Evolutionary conservation across 2,888 invertebrate genomes (phyloP), one percentile per base, ranked within the genome.

Genomic region (Epirrhoe alternata): DNA sequence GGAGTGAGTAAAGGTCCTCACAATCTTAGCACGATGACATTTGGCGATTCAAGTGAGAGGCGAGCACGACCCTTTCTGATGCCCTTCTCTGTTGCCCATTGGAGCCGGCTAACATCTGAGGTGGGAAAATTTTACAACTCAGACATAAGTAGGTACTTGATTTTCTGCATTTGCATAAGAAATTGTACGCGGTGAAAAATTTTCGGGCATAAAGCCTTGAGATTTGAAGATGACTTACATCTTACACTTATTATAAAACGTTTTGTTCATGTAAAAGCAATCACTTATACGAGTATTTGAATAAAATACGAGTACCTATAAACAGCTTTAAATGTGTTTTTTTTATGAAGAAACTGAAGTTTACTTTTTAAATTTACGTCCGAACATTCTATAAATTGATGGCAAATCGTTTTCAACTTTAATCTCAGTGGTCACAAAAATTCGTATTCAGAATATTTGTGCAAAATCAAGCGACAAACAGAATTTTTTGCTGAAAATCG

Each of bases 41-140:
- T 90, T 89, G 81, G 76, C 61, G 68, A 73, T 31, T 52, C 35
- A 70, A 74, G 88, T 83, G 84, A 89, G 86, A 86, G 87, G 88
- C 77, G 80, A 80, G 74, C 74, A 64, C 70, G 77, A 76, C 81
- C 81, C 77, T 81, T 81, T 75, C 75, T 74, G 81, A 80, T 82
- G 81, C 80, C 79, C 81, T 81, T 77, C 68, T 53, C 53, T 52
- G 42, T 35, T 61, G 62, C 51, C 66, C 61, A 54, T 66, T 62
- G 17, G 33, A 38, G 55, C 31, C n/a, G 7, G 24, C 24, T 24
- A 24, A 54, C 35, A 45, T 62, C 56, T 62, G 55, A 42, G 38
- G 55, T 50, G 1, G 49, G 24, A 35, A 49, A 50, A 30, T 16
- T n/a, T 10, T 6, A n/a, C 7, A 51, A 35, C 12, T 5, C 50